A percentile compares a stretch with the other conserved stretches of the same genome.
Conservation (phyloP, 2,888 invertebrate genomes). For the Alsophila aescularia region DNA sequence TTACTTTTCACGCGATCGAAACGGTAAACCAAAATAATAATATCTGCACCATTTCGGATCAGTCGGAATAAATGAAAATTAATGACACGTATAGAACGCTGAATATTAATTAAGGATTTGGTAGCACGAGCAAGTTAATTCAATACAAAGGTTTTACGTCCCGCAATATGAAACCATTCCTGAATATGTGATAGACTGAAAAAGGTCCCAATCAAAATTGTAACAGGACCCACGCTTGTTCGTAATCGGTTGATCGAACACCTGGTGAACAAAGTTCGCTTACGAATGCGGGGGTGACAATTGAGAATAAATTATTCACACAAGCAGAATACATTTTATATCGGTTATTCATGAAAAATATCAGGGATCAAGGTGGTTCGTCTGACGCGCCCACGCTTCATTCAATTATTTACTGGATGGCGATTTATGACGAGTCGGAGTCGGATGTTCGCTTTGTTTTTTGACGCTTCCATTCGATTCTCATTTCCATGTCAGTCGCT, state of each 20-base stretch:
- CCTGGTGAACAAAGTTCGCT: slow-evolving; percentile 58
- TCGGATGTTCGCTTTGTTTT: slow-evolving; percentile 45
- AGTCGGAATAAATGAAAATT: slow-evolving; percentile 21
- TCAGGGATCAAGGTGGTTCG: slow-evolving; percentile 55
- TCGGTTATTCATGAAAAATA: slow-evolving; percentile 73
- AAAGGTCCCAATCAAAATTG: slow-evolving; percentile 38
- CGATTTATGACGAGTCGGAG: slow-evolving; percentile 56
- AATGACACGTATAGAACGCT: slow-evolving; percentile 18
- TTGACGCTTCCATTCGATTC: slow-evolving; percentile 39
- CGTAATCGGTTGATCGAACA: slow-evolving; percentile 63
- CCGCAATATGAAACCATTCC: slow-evolving; percentile 29
- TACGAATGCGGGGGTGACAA: slow-evolving; percentile 57
- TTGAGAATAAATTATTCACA: slow-evolving; percentile 75
- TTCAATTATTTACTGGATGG: slow-evolving; percentile 59
- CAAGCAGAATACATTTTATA: slow-evolving; percentile 67
- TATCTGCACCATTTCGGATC: slow-evolving; percentile 2
- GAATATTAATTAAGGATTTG: slow-evolving; percentile 25
- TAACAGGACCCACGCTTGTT: slow-evolving; percentile 42
- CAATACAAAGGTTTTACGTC: slow-evolving; percentile 30
- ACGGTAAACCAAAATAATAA: too few species aligned
- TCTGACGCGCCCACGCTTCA: slow-evolving; percentile 53
- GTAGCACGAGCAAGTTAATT: slow-evolving; percentile 28
- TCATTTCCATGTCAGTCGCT: slow-evolving; percentile 45
- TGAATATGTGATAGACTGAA: slow-evolving; percentile 31
- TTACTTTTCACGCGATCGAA: too few species aligned